Evolutionary conservation across 1,140 invertebrate genomes (phyloP), one percentile per base, ranked within the genome.

Genomic region (Dendroctonus ponderosae): DNA sequence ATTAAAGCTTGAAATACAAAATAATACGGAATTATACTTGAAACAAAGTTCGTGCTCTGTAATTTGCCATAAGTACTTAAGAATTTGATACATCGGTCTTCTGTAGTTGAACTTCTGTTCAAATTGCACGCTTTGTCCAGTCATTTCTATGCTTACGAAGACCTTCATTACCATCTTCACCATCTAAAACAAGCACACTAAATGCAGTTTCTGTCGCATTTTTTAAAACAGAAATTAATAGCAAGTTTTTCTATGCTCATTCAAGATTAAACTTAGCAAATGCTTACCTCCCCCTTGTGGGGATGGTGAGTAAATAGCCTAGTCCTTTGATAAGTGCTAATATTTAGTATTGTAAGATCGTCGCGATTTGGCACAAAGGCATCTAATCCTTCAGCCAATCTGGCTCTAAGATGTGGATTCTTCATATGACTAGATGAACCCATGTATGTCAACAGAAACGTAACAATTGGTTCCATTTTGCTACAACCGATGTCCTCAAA

Each of bases 91-190:
- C 94, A 98, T 97, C 6, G 95, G 95, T 61, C 93, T 83, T 44
- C 96, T 84, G 77, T 98, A 98, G 78, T 97, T 96, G 77, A 98
- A 98, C 80, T 98, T 98, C 79, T 98, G 93, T 78, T 98, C 95
- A 81, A 98, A 98, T 75, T 92, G 87, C 6, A 98, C 95, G 78
- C 89, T 93, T 78, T 97, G 91, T 0, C 95, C 95, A 3, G 95
- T 97, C 91, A 97, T 95, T 82, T 98, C 96, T 64, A 98, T 98
- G 65, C 92, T 92, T 42, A 98, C 96, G 80, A 98, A 98, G 4
- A 98, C 94, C 75, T 94, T 86, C 15, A 97, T 79, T 52, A 97
- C 80, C 75, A 87, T 89, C 54, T 83, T 79, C 12, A 91, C 85
- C 68, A 95, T 84, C 81, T 91, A 71, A 66, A 80, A 41, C 26